A percentile compares a stretch with the other conserved stretches of the same genome.
These are phyloP conservation scores for Tanypteryx hageni DNA, from an alignment of 2,888 invertebrate species.

Conservation along the genomic window DNA sequence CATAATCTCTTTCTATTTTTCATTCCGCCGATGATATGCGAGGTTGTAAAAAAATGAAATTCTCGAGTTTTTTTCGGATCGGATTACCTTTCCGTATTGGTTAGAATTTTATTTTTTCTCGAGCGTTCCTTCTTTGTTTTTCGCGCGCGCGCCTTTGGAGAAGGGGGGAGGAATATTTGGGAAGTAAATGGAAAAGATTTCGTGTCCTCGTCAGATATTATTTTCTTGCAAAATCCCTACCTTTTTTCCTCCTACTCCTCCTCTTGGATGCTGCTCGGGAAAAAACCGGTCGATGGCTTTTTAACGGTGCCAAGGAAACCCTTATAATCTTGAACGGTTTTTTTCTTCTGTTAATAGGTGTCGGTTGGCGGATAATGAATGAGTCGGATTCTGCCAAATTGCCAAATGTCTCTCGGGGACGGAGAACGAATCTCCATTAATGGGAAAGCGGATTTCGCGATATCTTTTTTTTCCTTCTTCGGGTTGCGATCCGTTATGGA, in stretches of 20 bases:
- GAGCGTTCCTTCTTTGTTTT: too few relatives aligned
- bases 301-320: constrained; percentile 14
- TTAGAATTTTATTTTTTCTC: too few relatives aligned
- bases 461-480: neutral
- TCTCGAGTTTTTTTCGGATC: too few relatives aligned
- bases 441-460: constrained; percentile 7
- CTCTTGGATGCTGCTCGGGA: neutral
- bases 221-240: neutral
- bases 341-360: constrained; percentile 36
- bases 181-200: too few relatives aligned
- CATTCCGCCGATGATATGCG: too few relatives aligned
- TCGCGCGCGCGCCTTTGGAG: too few relatives aligned
- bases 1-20: too few relatives aligned
- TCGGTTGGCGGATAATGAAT: constrained; percentile 42
- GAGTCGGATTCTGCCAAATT: constrained; percentile 19
- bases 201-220: too few relatives aligned
- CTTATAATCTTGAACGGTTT: constrained; percentile 2
- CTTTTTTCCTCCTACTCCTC: neutral
- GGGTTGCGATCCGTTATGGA: neutral
- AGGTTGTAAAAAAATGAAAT: too few relatives aligned
- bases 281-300: constrained; percentile 40
- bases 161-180: too few relatives aligned
- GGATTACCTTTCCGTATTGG: too few relatives aligned
- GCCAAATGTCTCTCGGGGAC: neutral
- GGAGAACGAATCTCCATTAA: constrained; percentile 30